Percentiles rank a stretch among this genome's conserved stretches.
Evolutionary conservation across 1,140 invertebrate genomes (phyloP).

Genomic region (Scylla paramamosain): DNA sequence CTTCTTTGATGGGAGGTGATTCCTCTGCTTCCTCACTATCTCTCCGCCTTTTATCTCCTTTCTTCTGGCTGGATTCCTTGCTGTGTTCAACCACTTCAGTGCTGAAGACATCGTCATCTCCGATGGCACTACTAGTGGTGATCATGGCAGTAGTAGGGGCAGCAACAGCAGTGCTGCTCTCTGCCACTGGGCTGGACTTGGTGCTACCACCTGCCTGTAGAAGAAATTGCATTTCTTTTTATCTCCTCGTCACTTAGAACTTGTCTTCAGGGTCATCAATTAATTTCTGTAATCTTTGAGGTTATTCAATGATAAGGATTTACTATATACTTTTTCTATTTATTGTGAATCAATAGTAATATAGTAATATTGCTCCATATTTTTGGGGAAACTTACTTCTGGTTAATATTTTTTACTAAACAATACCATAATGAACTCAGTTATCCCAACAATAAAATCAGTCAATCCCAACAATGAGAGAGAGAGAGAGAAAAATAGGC

Average conservation of each 20-base stretch:
- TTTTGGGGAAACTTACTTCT: no score
- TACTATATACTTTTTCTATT: neutral
- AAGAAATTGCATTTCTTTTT: conserved; percentile 1
- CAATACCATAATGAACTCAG: no score
- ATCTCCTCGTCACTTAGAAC: neutral
- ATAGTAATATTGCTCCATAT: no score
- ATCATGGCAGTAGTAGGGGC: no score
- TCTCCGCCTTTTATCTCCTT: neutral
- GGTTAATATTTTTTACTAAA: no score
- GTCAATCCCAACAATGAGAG: no score
- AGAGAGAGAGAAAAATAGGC: no score
- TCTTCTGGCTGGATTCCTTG: neutral
- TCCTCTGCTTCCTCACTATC: neutral
- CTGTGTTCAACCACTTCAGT: neutral
- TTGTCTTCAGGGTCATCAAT: neutral
- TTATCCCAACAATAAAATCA: no score
- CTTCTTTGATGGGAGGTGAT: neutral
- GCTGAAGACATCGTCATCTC: neutral
- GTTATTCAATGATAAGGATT: neutral
- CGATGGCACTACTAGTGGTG: neutral
- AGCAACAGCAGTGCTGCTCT: neutral
- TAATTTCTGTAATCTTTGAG: neutral
- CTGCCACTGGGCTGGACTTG: conserved; percentile 30
- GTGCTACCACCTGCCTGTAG: conserved; percentile 32
- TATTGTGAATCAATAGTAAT: no score